These are phyloP conservation scores for Plestiodon gilberti DNA, from an alignment of 2,113 vertebrate species.

Conservation along the genomic window DNA sequence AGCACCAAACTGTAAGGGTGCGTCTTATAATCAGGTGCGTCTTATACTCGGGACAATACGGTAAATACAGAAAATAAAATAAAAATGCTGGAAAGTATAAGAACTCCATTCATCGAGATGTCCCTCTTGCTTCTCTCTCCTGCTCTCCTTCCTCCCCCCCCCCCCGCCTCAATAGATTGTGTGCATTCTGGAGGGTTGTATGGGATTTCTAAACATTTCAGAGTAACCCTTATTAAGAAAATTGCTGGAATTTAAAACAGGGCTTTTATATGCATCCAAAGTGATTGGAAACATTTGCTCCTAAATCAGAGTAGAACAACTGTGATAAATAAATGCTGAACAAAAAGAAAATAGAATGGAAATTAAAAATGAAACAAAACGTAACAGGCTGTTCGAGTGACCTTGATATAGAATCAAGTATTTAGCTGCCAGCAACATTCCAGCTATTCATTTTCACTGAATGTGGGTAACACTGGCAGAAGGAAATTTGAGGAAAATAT, in stretches of 20 bases:
- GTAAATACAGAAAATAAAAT: no score
- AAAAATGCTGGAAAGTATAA: background rate
- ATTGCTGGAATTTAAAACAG: slow-evolving; percentile 51
- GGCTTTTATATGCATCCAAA: slow-evolving; percentile 63
- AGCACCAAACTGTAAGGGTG: no score
- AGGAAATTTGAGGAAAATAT: slow-evolving; percentile 50
- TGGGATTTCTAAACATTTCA: slow-evolving; percentile 6
- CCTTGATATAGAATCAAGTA: slow-evolving; percentile 68
- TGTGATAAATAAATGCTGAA: slow-evolving; percentile 53
- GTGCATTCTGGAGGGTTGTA: slow-evolving; percentile 13
- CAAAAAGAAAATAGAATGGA: slow-evolving; percentile 24
- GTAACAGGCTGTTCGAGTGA: slow-evolving; percentile 40
- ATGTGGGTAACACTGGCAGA: slow-evolving; percentile 36
- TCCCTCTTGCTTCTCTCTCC: slow-evolving; percentile 10
- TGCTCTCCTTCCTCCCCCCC: background rate
- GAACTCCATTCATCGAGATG: slow-evolving; percentile 29
- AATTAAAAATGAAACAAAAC: slow-evolving; percentile 53
- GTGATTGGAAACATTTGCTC: slow-evolving; percentile 60
- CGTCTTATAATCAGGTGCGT: no score
- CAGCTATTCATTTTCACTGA: slow-evolving; percentile 26
- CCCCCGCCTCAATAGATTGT: background rate
- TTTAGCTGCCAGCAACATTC: slow-evolving; percentile 37
- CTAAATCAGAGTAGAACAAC: slow-evolving; percentile 54
- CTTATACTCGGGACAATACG: no score
- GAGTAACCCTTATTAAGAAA: slow-evolving; percentile 46